Percentiles rank a stretch among this genome's conserved stretches.
Evolutionary conservation across 2,113 vertebrate species (phyloP).

Genomic region (Anas platyrhynchos): DNA sequence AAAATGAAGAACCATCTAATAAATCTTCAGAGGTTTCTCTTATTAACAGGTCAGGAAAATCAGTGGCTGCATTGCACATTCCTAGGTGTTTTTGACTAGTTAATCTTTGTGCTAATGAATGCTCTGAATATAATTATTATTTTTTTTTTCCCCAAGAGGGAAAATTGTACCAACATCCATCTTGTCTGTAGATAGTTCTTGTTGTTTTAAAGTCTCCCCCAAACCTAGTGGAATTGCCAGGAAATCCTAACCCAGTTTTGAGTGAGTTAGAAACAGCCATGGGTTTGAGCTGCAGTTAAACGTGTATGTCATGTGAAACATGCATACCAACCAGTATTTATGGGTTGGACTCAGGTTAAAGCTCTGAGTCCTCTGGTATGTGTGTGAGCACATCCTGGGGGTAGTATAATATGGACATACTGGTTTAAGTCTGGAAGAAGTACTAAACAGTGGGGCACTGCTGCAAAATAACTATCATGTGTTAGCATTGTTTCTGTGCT

Average conservation of each 20-base stretch:
- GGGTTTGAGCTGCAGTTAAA: not conserved
- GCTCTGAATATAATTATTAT: not conserved
- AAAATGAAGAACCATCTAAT: not conserved
- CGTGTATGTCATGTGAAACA: not conserved
- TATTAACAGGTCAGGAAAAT: not conserved
- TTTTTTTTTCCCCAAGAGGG: not conserved
- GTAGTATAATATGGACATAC: too few relatives aligned
- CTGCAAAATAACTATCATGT: not conserved
- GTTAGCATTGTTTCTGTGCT: not conserved
- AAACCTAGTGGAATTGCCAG: not conserved
- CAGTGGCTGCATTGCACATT: not conserved
- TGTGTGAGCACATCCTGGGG: too few relatives aligned
- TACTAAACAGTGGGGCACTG: not conserved
- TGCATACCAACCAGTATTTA: not conserved
- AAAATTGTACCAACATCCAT: not conserved
- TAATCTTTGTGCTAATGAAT: not conserved
- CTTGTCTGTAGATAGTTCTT: not conserved
- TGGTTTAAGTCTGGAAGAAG: not conserved
- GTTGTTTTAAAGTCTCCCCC: not conserved
- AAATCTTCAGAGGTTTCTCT: not conserved
- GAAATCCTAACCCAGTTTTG: not conserved
- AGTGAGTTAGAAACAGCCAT: not conserved
- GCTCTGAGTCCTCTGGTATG: not conserved
- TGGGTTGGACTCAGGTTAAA: not conserved
- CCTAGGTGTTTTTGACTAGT: not conserved